phyloP scores from a whole-genome alignment of 2,797 vertebrate species.

The Nasua narica region DNA sequence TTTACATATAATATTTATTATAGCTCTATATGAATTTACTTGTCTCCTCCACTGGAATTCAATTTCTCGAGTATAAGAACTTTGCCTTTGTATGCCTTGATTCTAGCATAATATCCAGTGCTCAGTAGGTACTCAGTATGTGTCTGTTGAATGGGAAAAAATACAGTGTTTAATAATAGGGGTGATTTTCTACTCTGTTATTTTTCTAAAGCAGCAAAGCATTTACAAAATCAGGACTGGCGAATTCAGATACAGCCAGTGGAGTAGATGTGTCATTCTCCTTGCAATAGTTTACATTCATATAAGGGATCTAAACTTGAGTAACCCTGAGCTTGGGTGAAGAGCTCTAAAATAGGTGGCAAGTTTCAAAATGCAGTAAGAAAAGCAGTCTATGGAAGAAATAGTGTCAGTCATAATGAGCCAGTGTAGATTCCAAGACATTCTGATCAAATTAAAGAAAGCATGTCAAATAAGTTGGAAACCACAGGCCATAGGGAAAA shows the following conservation, averaged over 20 bases:
- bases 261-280: neutral
- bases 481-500: neutral
- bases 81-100: neutral
- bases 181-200: neutral
- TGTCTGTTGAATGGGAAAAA: neutral
- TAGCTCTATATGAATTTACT: neutral
- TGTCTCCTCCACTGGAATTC: neutral
- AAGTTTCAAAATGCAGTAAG: neutral
- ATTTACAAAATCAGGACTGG: neutral
- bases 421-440: conserved; percentile 5
- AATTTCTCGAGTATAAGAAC: neutral
- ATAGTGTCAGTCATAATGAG: neutral
- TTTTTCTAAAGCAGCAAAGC: neutral
- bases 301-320: neutral
- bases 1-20: neutral
- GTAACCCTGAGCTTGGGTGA: neutral
- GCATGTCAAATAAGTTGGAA: conserved; percentile 51
- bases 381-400: conserved; percentile 20
- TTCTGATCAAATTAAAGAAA: conserved; percentile 64
- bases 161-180: neutral
- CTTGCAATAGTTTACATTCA: neutral
- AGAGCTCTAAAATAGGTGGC: neutral
- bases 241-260: neutral
- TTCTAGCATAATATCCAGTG: neutral
- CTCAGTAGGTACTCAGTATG: neutral